Base-by-base conservation (phyloP, 2,113 vertebrate genomes). In the Elachura formosa region DNA sequence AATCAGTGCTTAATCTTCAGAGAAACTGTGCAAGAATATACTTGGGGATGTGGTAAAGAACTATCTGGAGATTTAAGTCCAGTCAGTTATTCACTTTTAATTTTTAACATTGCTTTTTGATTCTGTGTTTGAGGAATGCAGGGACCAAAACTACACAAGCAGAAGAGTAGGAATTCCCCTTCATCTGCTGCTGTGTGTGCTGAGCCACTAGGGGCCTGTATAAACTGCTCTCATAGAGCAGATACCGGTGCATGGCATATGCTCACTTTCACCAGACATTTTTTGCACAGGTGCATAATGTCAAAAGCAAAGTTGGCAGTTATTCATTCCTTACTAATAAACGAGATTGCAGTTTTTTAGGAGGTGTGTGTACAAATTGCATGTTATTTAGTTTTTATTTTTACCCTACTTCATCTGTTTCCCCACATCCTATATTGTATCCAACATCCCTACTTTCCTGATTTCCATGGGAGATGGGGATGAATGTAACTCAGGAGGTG, bases 131-230 rank as follows among this genome's bases (percentile, higher is more conserved):
- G 80, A 94, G 73, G 88, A 85, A 83, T 56, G 69, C 67, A 67
- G 83, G 84, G 73, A 95, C 54, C 14, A 93, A 82, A 97, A 94
- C 90, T 96, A 41, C 28, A 80, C 31, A 58, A 79, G 66, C 84
- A 81, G 78, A 90, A 91, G 94, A 96, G 84, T 84, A 93, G 96
- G 97, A 95, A 97, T 97, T 83, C 96, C 93, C 97, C 95, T 97
- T 98, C 84, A 96, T 97, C 96, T 97, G 98, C 97, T 97, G 97
- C 95, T 98, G 96, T 96, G 97, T 97, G 91, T 95, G 86, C 97
- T 93, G 93, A 96, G 96, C 98, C 99, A 98, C 99, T 99, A 99
- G 99, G 98, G 99, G 99, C 98, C 98, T 98, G 98, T 98, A 97
- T 98, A 98, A 95, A 97, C 98, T 98, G 97, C 97, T 98, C 95